phyloP scores from a whole-genome alignment of 2,113 vertebrate genomes.

The Fregetta grallaria region DNA sequence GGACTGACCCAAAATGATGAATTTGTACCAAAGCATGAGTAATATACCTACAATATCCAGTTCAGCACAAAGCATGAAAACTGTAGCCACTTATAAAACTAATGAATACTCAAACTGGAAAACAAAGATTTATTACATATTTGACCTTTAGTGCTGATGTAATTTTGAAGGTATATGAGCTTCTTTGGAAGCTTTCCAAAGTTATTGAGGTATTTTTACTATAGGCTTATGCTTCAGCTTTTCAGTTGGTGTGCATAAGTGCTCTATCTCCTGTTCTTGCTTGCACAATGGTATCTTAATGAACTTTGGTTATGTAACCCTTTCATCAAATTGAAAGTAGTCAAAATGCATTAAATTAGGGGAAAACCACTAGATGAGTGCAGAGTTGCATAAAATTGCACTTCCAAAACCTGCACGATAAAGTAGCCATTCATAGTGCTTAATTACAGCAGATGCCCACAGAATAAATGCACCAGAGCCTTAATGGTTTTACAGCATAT shows the following conservation, averaged over 20 bases:
- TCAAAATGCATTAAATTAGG: background rate
- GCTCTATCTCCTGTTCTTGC: background rate
- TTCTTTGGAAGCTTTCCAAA: background rate
- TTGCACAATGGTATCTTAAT: background rate
- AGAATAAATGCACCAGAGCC: background rate
- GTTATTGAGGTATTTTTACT: background rate
- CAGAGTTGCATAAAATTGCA: background rate
- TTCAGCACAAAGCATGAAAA: background rate
- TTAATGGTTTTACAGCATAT: background rate
- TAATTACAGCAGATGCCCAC: background rate
- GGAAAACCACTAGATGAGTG: background rate
- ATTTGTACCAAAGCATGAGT: background rate
- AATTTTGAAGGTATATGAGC: background rate
- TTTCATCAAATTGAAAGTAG: background rate
- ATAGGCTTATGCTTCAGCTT: background rate
- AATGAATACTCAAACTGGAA: background rate
- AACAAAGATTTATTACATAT: background rate
- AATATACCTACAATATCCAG: background rate
- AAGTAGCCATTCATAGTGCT: background rate
- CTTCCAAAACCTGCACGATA: background rate
- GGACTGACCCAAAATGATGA: background rate
- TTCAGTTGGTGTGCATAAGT: background rate
- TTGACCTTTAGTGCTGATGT: background rate
- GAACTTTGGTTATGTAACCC: constrained; percentile 18
- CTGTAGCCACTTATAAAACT: background rate